Base-by-base conservation (phyloP, 2,888 invertebrate genomes). In the Hyposoter didymator region DNA sequence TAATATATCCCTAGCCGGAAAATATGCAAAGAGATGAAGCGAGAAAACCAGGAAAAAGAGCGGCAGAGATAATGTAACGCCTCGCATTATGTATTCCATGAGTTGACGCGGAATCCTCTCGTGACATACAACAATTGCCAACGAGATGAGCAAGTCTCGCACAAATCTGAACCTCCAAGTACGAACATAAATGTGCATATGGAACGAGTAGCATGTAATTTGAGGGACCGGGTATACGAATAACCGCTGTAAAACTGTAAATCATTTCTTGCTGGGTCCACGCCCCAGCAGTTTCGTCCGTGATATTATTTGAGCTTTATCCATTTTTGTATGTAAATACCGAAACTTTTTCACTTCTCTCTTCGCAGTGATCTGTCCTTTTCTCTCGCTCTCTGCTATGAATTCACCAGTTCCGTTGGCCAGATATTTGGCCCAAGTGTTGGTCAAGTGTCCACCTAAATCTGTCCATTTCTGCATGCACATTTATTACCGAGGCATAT, bases 231-330 rank as follows among this genome's bases (percentile, higher is more conserved):
- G 66, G 75, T 81, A 79, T 80, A 84, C 73, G 80, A 78, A 64
- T 70, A 86, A 74, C 80, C 67, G 81, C 78, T 81, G 84, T 86
- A 84, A 86, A 87, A 86, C 83, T 84, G 78, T 87, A 81, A 86
- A 87, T 84, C 84, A 86, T 87, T 84, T 84, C 55, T 79, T 72
- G 49, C 52, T 66, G 32, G 52, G 22, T 73, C 81, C 79, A 86
- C 86, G 72, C 81, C 81, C 83, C 69, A 52, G 49, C 82, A 66
- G 78, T 64, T 70, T 78, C 67, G 45, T 78, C 59, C 73, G n/a
- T 74, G 39, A 81, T 84, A 81, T 81, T 70, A 83, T 55, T 69
- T 32, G 19, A 67, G 14, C 67, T 67, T 78, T 73, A 52, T 35
- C 47, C 47, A 73, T 81, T 28, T 67, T 52, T 45, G 47, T 45